A percentile compares a stretch with the other conserved stretches of the same genome.
Evolutionary conservation across 2,888 invertebrate species (phyloP).

Genomic region (Dexiosoma caninum): DNA sequence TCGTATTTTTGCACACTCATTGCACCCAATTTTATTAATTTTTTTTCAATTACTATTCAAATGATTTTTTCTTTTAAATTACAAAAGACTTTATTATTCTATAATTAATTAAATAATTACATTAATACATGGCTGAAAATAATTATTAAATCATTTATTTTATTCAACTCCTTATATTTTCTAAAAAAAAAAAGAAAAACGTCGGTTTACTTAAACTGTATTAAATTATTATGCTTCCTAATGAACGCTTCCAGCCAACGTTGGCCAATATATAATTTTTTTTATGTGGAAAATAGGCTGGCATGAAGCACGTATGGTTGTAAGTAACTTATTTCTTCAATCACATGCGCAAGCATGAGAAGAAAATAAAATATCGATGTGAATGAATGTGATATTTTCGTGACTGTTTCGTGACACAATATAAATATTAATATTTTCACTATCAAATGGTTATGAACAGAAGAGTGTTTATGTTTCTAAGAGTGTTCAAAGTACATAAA

Average conservation of each 20-base stretch:
- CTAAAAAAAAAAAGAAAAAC: neutral
- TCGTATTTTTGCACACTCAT: constrained; percentile 72
- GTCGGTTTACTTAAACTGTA: neutral
- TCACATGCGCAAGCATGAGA: too few species aligned
- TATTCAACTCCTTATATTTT: neutral
- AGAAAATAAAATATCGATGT: too few species aligned
- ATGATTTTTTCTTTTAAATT: constrained; percentile 28
- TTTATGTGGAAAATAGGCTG: neutral
- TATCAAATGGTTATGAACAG: too few species aligned
- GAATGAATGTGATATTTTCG: too few species aligned
- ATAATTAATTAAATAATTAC: neutral
- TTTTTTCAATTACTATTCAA: constrained; percentile 55
- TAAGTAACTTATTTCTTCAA: too few species aligned
- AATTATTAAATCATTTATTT: neutral
- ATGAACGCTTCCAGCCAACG: neutral
- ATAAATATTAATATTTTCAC: too few species aligned
- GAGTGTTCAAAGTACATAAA: too few species aligned
- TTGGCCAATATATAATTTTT: neutral
- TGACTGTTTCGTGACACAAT: too few species aligned
- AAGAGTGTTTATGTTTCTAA: too few species aligned
- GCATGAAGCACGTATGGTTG: too few species aligned
- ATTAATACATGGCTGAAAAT: neutral
- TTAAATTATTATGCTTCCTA: neutral
- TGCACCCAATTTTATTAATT: constrained; percentile 53
- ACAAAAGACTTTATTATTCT: neutral